Percentiles rank a stretch among this genome's conserved stretches.
phyloP scores from a whole-genome alignment of 2,888 invertebrate species.

The Drosophila maculinotata region DNA sequence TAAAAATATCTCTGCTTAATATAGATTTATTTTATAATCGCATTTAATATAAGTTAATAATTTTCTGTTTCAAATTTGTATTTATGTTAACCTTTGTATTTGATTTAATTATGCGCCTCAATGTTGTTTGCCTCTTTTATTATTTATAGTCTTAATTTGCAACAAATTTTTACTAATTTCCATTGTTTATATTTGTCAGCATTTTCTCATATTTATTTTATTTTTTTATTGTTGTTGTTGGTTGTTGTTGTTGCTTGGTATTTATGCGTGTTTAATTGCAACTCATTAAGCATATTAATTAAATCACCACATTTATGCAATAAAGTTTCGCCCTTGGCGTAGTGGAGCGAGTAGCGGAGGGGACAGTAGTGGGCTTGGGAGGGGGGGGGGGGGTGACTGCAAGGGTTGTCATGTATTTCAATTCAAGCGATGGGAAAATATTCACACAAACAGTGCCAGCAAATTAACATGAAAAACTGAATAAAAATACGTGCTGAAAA shows the following conservation, averaged over 20 bases:
- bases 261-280: conserved; percentile 75
- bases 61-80: background rate
- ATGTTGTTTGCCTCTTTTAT: conserved; percentile 25
- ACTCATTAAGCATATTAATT: conserved; percentile 81
- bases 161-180: conserved; percentile 66
- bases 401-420: conserved; percentile 39
- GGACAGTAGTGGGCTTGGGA: background rate
- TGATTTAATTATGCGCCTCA: conserved; percentile 40
- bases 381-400: background rate
- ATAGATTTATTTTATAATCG: background rate
- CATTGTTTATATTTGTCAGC: conserved; percentile 62
- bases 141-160: conserved; percentile 60
- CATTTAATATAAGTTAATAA: background rate
- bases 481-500: conserved; percentile 17
- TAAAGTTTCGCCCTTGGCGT: conserved; percentile 42
- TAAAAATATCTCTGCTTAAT: background rate
- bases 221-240: conserved; percentile 22
- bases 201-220: conserved; percentile 32
- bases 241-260: conserved; percentile 40
- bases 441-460: conserved; percentile 40
- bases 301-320: conserved; percentile 78
- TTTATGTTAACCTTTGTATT: conserved; percentile 5
- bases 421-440: conserved; percentile 37
- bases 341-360: background rate
- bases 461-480: conserved; percentile 62